Conservation (phyloP, 2,888 invertebrate genomes). For the Volucella bombylans region DNA sequence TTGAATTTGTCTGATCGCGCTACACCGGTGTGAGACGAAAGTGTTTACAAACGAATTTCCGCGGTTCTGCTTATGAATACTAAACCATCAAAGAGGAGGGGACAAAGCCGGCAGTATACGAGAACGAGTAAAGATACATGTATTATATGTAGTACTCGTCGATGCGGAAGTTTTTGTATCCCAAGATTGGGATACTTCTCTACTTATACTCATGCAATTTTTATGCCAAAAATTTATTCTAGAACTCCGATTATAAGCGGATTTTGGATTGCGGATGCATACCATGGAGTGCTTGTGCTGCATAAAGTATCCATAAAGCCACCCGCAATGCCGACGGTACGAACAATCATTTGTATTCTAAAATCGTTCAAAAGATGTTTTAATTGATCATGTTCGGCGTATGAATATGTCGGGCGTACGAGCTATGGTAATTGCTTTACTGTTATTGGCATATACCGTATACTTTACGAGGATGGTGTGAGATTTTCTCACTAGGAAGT, state of each 20-base stretch:
- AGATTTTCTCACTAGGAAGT: constrained; percentile 36
- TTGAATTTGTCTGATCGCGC: too few relatives aligned
- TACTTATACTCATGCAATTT: background rate
- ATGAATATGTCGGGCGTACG: constrained; percentile 21
- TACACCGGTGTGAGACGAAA: background rate
- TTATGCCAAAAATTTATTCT: constrained; percentile 36
- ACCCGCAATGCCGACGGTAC: background rate
- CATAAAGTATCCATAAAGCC: background rate
- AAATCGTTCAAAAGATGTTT: constrained; percentile 5
- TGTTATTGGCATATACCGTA: constrained; percentile 1
- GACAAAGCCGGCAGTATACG: background rate
- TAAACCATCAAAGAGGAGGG: constrained; percentile 23
- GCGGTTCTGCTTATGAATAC: constrained; percentile 63
- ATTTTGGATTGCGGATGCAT: constrained; percentile 17
- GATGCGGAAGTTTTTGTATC: constrained; percentile 50
- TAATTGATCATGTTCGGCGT: constrained; percentile 44
- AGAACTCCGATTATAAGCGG: constrained; percentile 21
- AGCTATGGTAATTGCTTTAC: constrained; percentile 37
- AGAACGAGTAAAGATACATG: too few relatives aligned
- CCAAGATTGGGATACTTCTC: background rate
- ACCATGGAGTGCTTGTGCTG: constrained; percentile 3
- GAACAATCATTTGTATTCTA: constrained; percentile 50
- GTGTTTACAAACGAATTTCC: constrained; percentile 53
- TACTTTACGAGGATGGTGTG: background rate
- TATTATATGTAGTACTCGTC: background rate